Base-by-base conservation (phyloP, 2,888 invertebrate genomes). In the Chalcis sispes region DNA sequence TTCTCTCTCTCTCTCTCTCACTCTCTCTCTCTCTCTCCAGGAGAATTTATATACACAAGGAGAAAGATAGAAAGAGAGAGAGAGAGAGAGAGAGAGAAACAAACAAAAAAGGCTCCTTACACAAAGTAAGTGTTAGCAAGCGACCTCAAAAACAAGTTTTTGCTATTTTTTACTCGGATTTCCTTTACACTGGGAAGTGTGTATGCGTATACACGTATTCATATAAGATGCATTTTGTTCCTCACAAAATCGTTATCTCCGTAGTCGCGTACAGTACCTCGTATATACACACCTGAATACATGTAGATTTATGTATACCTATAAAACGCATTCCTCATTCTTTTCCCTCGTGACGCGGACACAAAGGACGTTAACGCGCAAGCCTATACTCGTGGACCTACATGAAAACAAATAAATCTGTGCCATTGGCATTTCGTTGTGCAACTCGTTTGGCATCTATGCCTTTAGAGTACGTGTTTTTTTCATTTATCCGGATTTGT, bases 91-190 rank as follows among this genome's bases (percentile, higher is more conserved):
- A n/a, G n/a, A n/a, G n/a, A n/a, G n/a, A n/a, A n/a, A n/a, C n/a
- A n/a, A n/a, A n/a, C n/a, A n/a, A n/a, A n/a, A n/a, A n/a, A n/a
- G n/a, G n/a, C n/a, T n/a, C n/a, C n/a, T n/a, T n/a, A n/a, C n/a
- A n/a, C n/a, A n/a, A n/a, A n/a, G n/a, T n/a, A n/a, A n/a, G n/a
- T n/a, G n/a, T n/a, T 48, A 42, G 32, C 52, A 20, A 36, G 8
- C 54, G 54, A 25, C 56, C 50, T 62, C 56, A 56, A 66, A 77
- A 73, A 77, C 77, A 77, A 73, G 77, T 77, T 77, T 73, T 65
- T 29, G 59, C 52, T 62, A 72, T 72, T 72, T 76, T 76, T 76
- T 76, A 50, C 61, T 72, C 61, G 66, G 66, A 18, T 76, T 76
- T 66, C 66, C 62, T 46, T 48, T 52, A 1, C 29, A n/a, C 46